A percentile compares a stretch with the other conserved stretches of the same genome.
Evolutionary conservation across 2,797 vertebrate species (phyloP).

Genomic region (Alectoris magna): DNA sequence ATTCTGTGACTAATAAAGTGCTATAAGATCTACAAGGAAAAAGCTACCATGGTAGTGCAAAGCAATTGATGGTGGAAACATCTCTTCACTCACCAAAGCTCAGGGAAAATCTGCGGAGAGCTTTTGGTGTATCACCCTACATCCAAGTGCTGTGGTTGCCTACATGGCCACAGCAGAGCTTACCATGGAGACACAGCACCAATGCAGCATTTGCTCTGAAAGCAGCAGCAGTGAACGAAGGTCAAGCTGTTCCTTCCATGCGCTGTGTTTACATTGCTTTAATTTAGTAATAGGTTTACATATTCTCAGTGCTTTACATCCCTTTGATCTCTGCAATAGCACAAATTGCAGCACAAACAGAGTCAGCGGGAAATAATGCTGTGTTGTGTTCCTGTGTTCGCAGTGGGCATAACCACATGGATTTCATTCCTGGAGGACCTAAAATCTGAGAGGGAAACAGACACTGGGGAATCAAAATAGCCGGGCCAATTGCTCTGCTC

Average conservation of each 20-base stretch:
- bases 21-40: background rate
- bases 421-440: background rate
- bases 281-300: background rate
- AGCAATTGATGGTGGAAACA: background rate
- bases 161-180: background rate
- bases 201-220: background rate
- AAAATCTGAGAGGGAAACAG: background rate
- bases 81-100: background rate
- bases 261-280: background rate
- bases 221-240: background rate
- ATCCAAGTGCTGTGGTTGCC: background rate
- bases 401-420: background rate
- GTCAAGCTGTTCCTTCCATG: background rate
- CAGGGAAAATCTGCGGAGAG: background rate
- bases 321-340: background rate
- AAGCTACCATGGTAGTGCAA: fast-evolving
- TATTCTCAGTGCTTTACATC: background rate
- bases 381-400: background rate
- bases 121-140: background rate
- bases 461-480: background rate
- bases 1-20: background rate
- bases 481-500: background rate
- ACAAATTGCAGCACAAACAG: background rate
- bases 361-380: background rate
- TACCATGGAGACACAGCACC: fast-evolving